Percentiles rank a stretch among this genome's conserved stretches.
Evolutionary conservation across 2,797 vertebrate genomes (phyloP).

Genomic region (Philypnodon macrostomus): DNA sequence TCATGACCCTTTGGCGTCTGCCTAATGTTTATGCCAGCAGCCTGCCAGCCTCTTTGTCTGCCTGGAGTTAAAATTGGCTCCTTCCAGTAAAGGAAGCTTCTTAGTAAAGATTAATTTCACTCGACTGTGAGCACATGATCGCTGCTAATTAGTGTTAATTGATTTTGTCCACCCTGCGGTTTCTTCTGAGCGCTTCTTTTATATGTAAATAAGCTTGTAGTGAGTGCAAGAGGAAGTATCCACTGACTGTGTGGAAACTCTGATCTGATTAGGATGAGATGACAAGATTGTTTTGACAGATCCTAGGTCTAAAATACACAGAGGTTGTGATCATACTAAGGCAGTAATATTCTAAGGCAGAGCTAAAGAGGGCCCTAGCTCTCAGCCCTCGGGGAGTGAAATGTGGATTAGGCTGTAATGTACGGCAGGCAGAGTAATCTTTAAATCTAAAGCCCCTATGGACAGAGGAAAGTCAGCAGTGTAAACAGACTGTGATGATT

Average conservation of each 20-base stretch:
- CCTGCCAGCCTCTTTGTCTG: conserved; percentile 10
- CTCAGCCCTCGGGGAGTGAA: conserved; percentile 37
- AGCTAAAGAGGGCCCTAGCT: conserved; percentile 22
- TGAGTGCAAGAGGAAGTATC: conserved; percentile 12
- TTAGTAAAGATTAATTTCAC: conserved; percentile 18
- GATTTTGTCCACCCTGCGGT: conserved; percentile 35
- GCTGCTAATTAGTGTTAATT: conserved; percentile 36
- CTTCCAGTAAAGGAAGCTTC: conserved; percentile 7
- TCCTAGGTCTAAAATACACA: background rate
- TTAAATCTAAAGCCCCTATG: conserved; percentile 64
- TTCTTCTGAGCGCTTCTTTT: conserved; percentile 19
- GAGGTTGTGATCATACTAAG: background rate
- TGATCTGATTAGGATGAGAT: conserved; percentile 21
- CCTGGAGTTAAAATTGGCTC: conserved; percentile 4
- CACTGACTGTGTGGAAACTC: conserved; percentile 12
- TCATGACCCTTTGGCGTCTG: conserved; percentile 12
- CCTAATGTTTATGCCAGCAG: conserved; percentile 3
- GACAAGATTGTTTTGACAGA: conserved; percentile 10
- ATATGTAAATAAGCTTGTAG: conserved; percentile 25
- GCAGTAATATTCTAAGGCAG: conserved; percentile 30
- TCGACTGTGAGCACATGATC: conserved; percentile 16
- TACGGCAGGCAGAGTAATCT: conserved; percentile 65
- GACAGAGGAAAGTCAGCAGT: conserved; percentile 48
- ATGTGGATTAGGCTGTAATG: conserved; percentile 47
- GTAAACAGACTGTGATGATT: conserved; percentile 71